Evolutionary conservation across 2,113 vertebrate genomes (phyloP).

Genomic region (Lampris megalopsis): DNA sequence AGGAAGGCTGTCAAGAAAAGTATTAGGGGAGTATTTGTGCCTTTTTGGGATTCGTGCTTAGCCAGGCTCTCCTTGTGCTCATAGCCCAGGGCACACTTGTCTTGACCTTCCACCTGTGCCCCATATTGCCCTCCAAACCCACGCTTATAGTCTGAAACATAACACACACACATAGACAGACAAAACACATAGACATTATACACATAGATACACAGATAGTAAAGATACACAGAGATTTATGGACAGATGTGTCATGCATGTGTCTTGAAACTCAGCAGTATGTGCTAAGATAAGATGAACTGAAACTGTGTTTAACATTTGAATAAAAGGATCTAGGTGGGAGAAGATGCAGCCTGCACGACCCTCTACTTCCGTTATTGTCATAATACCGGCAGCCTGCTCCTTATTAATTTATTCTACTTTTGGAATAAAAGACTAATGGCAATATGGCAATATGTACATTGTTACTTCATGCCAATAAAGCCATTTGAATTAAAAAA

Average conservation of each 20-base stretch:
- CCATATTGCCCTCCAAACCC: conserved; percentile 93
- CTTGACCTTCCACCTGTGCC: conserved; percentile 90
- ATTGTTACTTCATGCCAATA: too few species aligned
- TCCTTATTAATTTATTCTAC: too few species aligned
- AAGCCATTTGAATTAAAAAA: too few species aligned
- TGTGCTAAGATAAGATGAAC: too few species aligned
- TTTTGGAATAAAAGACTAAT: too few species aligned
- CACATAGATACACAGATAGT: conserved; percentile 31
- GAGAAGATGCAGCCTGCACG: background rate
- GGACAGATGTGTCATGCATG: background rate
- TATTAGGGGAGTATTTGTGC: conserved; percentile 74
- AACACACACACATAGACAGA: conserved; percentile 64
- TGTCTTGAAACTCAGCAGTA: too few species aligned
- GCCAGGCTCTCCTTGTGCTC: conserved; percentile 93
- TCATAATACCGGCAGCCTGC: too few species aligned
- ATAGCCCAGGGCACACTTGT: conserved; percentile 90
- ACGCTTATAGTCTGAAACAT: conserved; percentile 92
- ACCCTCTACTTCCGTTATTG: background rate
- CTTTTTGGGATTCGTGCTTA: conserved; percentile 92
- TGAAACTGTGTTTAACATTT: too few species aligned
- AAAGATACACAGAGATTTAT: background rate
- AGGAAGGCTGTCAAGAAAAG: conserved; percentile 28
- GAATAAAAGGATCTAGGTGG: too few species aligned
- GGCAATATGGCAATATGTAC: too few species aligned
- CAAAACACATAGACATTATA: conserved; percentile 23